phyloP scores from a whole-genome alignment of 2,113 vertebrate genomes.

The Zeus faber region DNA sequence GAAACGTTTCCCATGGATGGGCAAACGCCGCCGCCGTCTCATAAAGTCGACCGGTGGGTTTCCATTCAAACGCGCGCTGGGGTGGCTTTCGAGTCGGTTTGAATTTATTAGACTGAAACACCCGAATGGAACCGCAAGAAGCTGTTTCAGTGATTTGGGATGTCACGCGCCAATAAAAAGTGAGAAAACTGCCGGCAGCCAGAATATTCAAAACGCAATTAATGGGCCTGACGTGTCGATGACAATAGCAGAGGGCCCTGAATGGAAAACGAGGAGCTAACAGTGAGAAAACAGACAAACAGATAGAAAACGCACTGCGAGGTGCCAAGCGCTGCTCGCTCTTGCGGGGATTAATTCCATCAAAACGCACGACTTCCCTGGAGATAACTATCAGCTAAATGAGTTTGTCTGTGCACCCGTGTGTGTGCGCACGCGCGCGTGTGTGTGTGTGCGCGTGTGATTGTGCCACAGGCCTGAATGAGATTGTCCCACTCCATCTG shows the following conservation, averaged over 20 bases:
- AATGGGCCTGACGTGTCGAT: slow-evolving; percentile 5
- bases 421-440: slow-evolving; percentile 17
- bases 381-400: slow-evolving; percentile 26
- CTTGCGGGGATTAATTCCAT: slow-evolving; percentile 51
- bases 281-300: slow-evolving; percentile 37
- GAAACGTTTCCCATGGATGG: slow-evolving; percentile 47
- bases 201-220: slow-evolving; percentile 30
- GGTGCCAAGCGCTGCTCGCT: slow-evolving; percentile 47
- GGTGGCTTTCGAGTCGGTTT: slow-evolving; percentile 19
- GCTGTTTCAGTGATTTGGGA: slow-evolving; percentile 20
- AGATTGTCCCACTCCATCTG: slow-evolving; percentile 35
- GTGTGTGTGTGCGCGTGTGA: slow-evolving; percentile 6
- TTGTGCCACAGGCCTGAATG: slow-evolving; percentile 29
- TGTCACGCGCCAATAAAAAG: background rate
- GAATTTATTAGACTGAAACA: slow-evolving; percentile 25
- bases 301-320: slow-evolving; percentile 37
- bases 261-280: slow-evolving; percentile 36
- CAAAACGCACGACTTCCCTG: slow-evolving; percentile 59
- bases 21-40: slow-evolving; percentile 37
- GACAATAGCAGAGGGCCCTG: slow-evolving; percentile 20
- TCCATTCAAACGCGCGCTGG: slow-evolving; percentile 28
- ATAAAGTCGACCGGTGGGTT: slow-evolving; percentile 27
- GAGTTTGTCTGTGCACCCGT: background rate
- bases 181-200: background rate
- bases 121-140: slow-evolving; percentile 37